Base-by-base conservation (phyloP, 2,888 invertebrate genomes). In the Erynnis tages region DNA sequence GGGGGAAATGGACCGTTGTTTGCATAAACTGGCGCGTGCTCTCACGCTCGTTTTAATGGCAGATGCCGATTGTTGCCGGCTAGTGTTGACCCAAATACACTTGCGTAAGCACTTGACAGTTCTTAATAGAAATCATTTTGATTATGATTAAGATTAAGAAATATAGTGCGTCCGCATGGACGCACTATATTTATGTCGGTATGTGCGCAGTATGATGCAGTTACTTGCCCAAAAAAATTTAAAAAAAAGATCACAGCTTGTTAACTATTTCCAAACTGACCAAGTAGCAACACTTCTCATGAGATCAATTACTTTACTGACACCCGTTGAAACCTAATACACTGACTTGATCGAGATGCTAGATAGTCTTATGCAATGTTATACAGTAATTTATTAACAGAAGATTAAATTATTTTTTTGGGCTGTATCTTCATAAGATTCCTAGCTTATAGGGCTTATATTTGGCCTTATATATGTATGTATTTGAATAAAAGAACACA, bases 1-100 rank as follows among this genome's bases (percentile, higher is more conserved):
- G 69, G 71, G 71, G 75, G 71, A 75, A 77, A 77, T 72, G 69
- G 69, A 62, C 66, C 67, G 76, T 76, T 73, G 78, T 83, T 85
- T 79, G 76, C 80, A 82, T 82, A 79, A 80, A 79, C 73, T 63
- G 10, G 35, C 62, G 58, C 64, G 69, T 73, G 71, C 62, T 70
- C 79, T 77, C 81, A 79, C 79, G 83, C 76, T 82, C 72, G 70
- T 71, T 76, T 73, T 77, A 80, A 73, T 74, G 65, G 66, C 65
- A 65, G 60, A 61, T 63, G 62, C 57, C 59, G 61, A 60, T 56
- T 62, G 58, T 61, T 59, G 52, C 50, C 57, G 50, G 46, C 55
- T 52, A 43, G 43, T 17, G 25, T 3, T 11, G 56, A 57, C 54
- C 53, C 56, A 58, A 61, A 60, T 58, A 54, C 57, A 37, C 54